These are phyloP conservation scores for Lasioglossum lativentre DNA, from an alignment of 2,888 invertebrate genomes.

Conservation along the genomic window DNA sequence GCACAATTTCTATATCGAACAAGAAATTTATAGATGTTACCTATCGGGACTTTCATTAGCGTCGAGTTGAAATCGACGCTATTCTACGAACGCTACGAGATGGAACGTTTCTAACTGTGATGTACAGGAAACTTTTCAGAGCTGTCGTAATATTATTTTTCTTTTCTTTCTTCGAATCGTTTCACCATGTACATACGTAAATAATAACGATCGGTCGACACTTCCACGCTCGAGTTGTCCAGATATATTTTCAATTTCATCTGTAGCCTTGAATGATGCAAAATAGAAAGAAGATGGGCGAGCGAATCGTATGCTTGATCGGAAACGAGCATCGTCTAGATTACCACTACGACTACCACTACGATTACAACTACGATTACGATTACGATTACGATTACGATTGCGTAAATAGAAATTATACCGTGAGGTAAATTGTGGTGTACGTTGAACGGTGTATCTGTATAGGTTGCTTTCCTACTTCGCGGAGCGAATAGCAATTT, in stretches of 20 bases:
- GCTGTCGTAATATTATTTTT: background rate
- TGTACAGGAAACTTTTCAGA: background rate
- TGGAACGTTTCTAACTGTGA: background rate
- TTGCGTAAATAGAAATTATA: background rate
- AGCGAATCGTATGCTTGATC: background rate
- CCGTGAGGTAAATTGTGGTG: background rate
- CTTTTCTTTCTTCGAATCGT: background rate
- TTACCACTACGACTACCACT: background rate
- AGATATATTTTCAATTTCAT: background rate
- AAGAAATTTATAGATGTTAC: background rate
- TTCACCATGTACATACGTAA: background rate
- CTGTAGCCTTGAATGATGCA: background rate
- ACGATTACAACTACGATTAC: background rate
- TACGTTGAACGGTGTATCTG: background rate
- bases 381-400: background rate
- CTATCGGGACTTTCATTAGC: background rate
- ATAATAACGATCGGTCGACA: background rate
- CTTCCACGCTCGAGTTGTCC: background rate
- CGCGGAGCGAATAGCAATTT: background rate
- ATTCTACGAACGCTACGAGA: background rate
- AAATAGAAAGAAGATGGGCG: background rate
- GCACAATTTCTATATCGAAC: background rate
- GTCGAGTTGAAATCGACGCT: no score
- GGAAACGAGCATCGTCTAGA: background rate
- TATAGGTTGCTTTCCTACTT: constrained; percentile 5